Conservation (phyloP, 1,140 invertebrate species). For the Aphelinus atriplicis region DNA sequence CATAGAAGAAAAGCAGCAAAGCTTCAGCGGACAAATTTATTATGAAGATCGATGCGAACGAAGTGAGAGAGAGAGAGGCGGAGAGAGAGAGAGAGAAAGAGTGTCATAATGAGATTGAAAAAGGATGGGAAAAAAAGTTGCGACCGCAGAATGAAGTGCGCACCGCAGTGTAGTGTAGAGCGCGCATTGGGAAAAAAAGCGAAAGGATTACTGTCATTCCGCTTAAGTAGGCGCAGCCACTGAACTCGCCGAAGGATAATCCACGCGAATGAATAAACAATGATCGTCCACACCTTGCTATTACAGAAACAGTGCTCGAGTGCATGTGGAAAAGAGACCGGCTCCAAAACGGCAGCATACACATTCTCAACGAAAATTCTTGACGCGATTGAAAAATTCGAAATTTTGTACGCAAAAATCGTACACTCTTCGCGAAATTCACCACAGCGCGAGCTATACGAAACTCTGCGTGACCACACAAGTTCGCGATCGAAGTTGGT, state of each 20-base stretch:
- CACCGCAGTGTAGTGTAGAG: not conserved
- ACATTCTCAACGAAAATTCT: too few species aligned
- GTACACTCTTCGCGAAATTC: too few species aligned
- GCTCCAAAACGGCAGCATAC: too few species aligned
- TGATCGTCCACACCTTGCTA: conserved; percentile 43
- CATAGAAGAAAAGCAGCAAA: too few species aligned
- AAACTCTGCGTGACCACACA: too few species aligned
- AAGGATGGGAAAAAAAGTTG: not conserved
- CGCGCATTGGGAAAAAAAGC: conserved; percentile 37
- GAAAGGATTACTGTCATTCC: conserved; percentile 48
- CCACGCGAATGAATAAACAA: conserved; percentile 51
- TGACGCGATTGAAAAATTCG: too few species aligned
- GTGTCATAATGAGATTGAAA: not conserved
- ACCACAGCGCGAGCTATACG: too few species aligned
- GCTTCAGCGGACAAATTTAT: too few species aligned
- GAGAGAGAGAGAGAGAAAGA: conserved; percentile 15
- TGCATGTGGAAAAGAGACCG: too few species aligned
- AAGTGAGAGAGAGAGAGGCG: not conserved
- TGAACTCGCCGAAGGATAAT: conserved; percentile 57
- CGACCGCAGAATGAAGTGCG: too few species aligned
- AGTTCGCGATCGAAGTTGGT: too few species aligned
- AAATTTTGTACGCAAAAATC: too few species aligned
- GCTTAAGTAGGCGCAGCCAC: conserved; percentile 53
- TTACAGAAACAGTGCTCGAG: conserved; percentile 22
- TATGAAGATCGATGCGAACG: not conserved